Evolutionary conservation across 2,113 vertebrate genomes (phyloP).

Genomic region (Lota lota): DNA sequence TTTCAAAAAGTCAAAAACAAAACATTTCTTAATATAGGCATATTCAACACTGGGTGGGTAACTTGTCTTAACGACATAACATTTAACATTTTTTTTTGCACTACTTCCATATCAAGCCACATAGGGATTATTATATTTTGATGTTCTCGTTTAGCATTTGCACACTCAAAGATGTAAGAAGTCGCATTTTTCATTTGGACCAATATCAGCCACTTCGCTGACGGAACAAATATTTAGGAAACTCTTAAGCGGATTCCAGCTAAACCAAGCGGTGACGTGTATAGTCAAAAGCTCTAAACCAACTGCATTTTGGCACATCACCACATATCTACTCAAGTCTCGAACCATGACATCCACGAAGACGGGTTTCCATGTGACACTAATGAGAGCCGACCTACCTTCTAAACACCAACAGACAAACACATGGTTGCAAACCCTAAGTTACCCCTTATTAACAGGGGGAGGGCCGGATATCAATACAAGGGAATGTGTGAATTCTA

Average conservation of each 20-base stretch:
- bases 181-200: too few species aligned
- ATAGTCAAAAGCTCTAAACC: slow-evolving; percentile 16
- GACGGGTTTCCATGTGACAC: too few species aligned
- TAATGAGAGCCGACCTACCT: too few species aligned
- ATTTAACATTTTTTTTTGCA: slow-evolving; percentile 4
- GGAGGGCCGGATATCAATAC: background rate
- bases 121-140: background rate
- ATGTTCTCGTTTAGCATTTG: too few species aligned
- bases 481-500: background rate
- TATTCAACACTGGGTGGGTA: slow-evolving; percentile 13
- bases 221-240: too few species aligned
- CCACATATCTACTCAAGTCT: background rate
- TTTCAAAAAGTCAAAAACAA: slow-evolving; percentile 7
- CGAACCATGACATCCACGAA: too few species aligned
- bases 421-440: background rate
- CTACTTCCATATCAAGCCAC: background rate
- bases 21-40: slow-evolving; percentile 7
- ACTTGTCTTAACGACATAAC: slow-evolving; percentile 3
- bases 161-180: too few species aligned
- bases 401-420: too few species aligned
- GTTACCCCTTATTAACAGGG: background rate
- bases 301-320: slow-evolving; percentile 61
- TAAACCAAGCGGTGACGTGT: background rate
- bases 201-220: too few species aligned
- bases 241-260: slow-evolving; percentile 45